Evolutionary conservation across 2,797 vertebrate species (phyloP), one percentile per base, ranked within the genome.

Genomic region (Tragopan temminckii): DNA sequence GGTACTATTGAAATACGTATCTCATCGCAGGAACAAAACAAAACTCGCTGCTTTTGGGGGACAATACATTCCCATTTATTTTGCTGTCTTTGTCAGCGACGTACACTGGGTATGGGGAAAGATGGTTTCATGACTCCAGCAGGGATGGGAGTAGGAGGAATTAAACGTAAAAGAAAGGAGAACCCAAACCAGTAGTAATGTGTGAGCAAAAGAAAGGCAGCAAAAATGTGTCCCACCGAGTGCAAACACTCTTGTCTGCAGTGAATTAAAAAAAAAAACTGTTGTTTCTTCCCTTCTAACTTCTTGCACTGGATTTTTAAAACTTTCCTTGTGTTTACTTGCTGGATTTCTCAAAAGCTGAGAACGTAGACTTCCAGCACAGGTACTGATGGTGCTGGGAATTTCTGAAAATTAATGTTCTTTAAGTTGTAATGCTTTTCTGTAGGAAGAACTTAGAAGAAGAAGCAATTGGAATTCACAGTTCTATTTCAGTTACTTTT

Each of bases 21-120:
- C 42, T 94, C 53, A 36, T 91, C 55, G 63, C 61, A 52, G 67
- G 75, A 89, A 88, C 66, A 72, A 80, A 77, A 80, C 46, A 84
- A 76, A 91, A 69, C 24, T 80, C 33, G 35, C 70, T 91, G 70
- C 35, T 72, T 72, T 81, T 69, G 75, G 75, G 76, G 33, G 86
- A 46, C 18, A 72, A n/a, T 46, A 7, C 1, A 0, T 63, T 85
- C 45, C 38, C 5, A 13, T 84, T 82, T 75, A 38, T 89, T 93
- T 71, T 79, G 38, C 20, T 86, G 10, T 76, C 57, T 85, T 93
- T 40, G 50, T 68, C 42, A 67, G 63, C 48, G 88, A 8, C 57
- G 18, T 67, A 59, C 70, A 53, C 36, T 43, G 36, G 18, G 31
- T 1, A n/a, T 36, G n/a, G 35, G 42, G 21, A 35, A 13, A 83